A percentile compares a stretch with the other conserved stretches of the same genome.
phyloP scores from a whole-genome alignment of 2,888 invertebrate species.

The Asteroscopus sphinx region DNA sequence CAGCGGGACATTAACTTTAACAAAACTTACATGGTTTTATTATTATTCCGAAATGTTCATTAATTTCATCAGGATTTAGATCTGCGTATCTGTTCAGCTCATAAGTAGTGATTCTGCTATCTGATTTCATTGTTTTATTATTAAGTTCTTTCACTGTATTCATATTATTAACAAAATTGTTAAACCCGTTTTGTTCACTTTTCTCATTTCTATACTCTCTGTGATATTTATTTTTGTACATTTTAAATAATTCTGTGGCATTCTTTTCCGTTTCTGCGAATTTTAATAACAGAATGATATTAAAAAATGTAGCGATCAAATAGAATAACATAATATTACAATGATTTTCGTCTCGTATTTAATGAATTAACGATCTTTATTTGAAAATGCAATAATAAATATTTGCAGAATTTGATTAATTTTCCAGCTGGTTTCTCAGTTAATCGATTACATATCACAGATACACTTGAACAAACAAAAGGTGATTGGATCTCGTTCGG shows the following conservation, averaged over 20 bases:
- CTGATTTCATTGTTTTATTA: constrained; percentile 39
- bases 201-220: constrained; percentile 60
- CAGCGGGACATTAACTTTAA: too few relatives aligned
- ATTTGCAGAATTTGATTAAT: not conserved
- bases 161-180: constrained; percentile 69
- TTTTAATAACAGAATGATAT: constrained; percentile 5
- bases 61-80: constrained; percentile 62
- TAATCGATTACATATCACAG: constrained; percentile 14
- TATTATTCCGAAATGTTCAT: constrained; percentile 65
- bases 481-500: constrained; percentile 6
- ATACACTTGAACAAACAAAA: constrained; percentile 4
- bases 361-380: not conserved
- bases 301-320: not conserved
- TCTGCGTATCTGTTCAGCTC: constrained; percentile 73
- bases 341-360: not conserved
- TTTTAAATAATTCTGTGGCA: constrained; percentile 59
- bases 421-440: not conserved
- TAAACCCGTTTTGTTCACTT: constrained; percentile 59
- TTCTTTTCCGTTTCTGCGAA: constrained; percentile 25
- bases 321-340: constrained; percentile 27
- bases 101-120: constrained; percentile 58
- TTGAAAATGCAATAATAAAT: not conserved
- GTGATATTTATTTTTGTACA: constrained; percentile 68
- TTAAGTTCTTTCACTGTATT: constrained; percentile 66
- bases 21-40: constrained; percentile 71